Percentiles rank a stretch among this genome's conserved stretches.
Conservation (phyloP, 1,140 invertebrate genomes). For the Lepidurus packardi region DNA sequence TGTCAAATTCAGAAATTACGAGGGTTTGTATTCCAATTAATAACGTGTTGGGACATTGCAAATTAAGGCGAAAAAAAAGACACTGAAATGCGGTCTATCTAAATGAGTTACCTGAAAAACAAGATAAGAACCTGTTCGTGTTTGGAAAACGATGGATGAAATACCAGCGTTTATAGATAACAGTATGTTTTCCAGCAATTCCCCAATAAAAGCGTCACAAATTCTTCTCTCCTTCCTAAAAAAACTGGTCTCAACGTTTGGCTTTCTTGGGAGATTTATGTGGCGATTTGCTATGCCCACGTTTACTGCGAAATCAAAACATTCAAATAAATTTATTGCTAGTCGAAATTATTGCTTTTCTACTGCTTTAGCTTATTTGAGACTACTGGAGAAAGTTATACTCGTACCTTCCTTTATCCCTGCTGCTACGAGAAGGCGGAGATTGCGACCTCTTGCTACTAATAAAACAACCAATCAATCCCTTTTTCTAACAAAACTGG, state of each 20-base stretch:
- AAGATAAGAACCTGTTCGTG: too few relatives aligned
- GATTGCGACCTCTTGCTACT: too few relatives aligned
- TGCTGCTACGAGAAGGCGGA: too few relatives aligned
- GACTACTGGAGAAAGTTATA: too few relatives aligned
- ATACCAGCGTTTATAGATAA: too few relatives aligned
- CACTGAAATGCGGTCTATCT: neutral
- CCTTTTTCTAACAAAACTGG: neutral
- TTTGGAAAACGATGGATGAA: too few relatives aligned
- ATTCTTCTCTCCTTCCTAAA: neutral
- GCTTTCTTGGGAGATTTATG: conserved; percentile 18
- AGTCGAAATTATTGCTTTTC: too few relatives aligned
- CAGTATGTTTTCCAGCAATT: neutral
- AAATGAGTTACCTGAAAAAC: too few relatives aligned
- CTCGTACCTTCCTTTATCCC: too few relatives aligned
- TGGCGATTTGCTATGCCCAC: conserved; percentile 1
- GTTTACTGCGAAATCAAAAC: neutral
- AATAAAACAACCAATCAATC: too few relatives aligned
- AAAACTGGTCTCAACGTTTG: neutral
- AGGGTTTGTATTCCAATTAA: neutral
- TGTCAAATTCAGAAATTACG: too few relatives aligned
- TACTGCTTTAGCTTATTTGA: too few relatives aligned
- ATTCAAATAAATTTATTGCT: neutral
- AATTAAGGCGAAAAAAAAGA: neutral
- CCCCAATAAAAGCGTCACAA: neutral
- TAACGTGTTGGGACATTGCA: neutral